phyloP scores from a whole-genome alignment of 2,113 vertebrate genomes.

The Nansenia antarctica region DNA sequence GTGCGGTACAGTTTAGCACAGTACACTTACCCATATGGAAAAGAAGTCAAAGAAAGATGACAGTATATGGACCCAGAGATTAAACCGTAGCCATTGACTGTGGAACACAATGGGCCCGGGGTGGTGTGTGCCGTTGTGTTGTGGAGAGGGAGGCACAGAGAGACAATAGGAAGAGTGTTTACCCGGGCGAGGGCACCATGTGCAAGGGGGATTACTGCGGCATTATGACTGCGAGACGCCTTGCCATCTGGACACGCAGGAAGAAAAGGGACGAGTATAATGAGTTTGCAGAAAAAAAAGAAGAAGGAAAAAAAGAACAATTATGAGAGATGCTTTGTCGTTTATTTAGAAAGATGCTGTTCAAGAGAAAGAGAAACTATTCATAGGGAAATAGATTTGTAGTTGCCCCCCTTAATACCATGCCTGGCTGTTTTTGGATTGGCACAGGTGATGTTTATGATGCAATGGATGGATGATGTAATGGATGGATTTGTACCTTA shows the following conservation, averaged over 20 bases:
- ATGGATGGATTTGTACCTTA: too few relatives aligned
- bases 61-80: not conserved
- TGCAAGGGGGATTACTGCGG: slow-evolving; percentile 67
- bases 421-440: too few relatives aligned
- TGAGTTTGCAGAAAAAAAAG: slow-evolving; percentile 43
- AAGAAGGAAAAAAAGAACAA: slow-evolving; percentile 20
- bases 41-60: not conserved
- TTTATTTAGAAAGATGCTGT: slow-evolving; percentile 26
- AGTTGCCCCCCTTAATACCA: too few relatives aligned
- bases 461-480: not conserved
- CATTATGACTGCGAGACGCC: slow-evolving; percentile 65
- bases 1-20: too few relatives aligned
- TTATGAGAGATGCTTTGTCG: slow-evolving; percentile 30
- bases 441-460: not conserved
- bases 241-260: slow-evolving; percentile 65
- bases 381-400: not conserved
- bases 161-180: slow-evolving; percentile 66
- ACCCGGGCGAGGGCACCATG: slow-evolving; percentile 62
- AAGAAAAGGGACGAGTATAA: slow-evolving; percentile 50
- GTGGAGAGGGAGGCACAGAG: slow-evolving; percentile 39
- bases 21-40: too few relatives aligned
- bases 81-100: not conserved
- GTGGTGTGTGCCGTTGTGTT: not conserved
- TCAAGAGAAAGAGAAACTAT: not conserved
- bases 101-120: not conserved